These are phyloP conservation scores for Leptinotarsa tumamoca DNA, from an alignment of 2,888 invertebrate genomes.

Conservation along the genomic window DNA sequence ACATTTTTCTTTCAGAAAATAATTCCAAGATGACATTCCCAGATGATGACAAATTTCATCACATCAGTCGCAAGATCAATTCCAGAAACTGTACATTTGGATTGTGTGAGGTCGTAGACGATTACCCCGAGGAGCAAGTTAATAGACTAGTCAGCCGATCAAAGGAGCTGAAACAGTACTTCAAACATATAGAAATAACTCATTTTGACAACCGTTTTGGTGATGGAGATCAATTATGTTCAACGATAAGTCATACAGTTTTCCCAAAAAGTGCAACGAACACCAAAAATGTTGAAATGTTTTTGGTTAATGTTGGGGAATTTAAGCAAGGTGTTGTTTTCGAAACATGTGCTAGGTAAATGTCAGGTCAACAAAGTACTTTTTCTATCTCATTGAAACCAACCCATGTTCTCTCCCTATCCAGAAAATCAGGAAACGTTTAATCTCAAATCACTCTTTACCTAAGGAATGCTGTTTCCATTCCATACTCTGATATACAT, in stretches of 20 bases:
- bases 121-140: constrained; percentile 65
- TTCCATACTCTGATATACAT: too few species aligned
- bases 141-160: constrained; percentile 51
- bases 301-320: constrained; percentile 74
- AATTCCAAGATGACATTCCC: constrained; percentile 19
- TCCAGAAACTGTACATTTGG: constrained; percentile 45
- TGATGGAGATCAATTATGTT: constrained; percentile 53
- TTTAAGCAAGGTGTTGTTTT: constrained; percentile 78
- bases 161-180: constrained; percentile 45
- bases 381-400: too few species aligned
- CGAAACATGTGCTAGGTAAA: constrained; percentile 73
- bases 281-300: constrained; percentile 72
- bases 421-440: too few species aligned
- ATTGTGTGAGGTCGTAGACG: constrained; percentile 64
- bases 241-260: constrained; percentile 66
- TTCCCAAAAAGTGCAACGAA: constrained; percentile 73
- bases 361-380: background rate
- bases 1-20: background rate
- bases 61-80: background rate
- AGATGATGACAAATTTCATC: background rate
- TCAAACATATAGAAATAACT: constrained; percentile 32
- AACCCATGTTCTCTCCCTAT: too few species aligned
- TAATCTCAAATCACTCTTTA: too few species aligned
- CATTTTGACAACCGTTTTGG: constrained; percentile 42
- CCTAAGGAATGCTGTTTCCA: too few species aligned